Evolutionary conservation across 2,113 vertebrate genomes (phyloP), one percentile per base, ranked within the genome.

Genomic region (Sinosuthora webbiana): DNA sequence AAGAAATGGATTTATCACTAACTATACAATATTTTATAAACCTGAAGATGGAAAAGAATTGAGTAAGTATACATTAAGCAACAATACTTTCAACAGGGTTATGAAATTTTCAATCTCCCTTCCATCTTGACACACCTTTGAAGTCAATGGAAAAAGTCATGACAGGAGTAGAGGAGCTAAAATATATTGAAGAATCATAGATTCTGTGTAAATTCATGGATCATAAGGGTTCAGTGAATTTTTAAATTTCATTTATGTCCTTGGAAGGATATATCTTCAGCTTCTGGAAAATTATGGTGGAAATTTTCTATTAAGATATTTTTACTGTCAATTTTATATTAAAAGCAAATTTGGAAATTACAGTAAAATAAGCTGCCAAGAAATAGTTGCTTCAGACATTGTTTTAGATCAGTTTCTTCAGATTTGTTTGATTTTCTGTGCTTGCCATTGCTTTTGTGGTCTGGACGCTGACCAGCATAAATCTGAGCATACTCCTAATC

Each of bases 1-100:
- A 57, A 97, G 96, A 84, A 97, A 97, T 64, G 98, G 98, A 42
- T 96, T 98, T 85, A 98, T 98, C 79, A 92, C n/a, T 41, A 98
- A 95, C 90, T 98, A 98, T 37, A 98, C 98, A 52, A 59, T 98
- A 95, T 97, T 98, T 94, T 98, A 98, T 89, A 89, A 95, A 86
- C 44, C 95, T 28, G 86, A 97, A 69, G 70, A 80, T 81, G 98
- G 97, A 77, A 42, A 91, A 78, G 90, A 93, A 60, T 65, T 97
- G 49, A 97, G 98, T 98, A 94, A 97, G 98, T 97, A 53, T 49
- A 33, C 12, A 15, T 15, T 56, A 70, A 65, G 68, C 25, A 57
- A 24, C 27, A 57, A 0, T 1, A 3, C 41, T 90, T 78, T 56
- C 20, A 69, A 64, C 9, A 60, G 19, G 5, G 17, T 74, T 88